Percentiles rank a stretch among this genome's conserved stretches.
These are phyloP conservation scores for Drosophila sp. DNA, from an alignment of 1,140 invertebrate species.

Conservation along the genomic window DNA sequence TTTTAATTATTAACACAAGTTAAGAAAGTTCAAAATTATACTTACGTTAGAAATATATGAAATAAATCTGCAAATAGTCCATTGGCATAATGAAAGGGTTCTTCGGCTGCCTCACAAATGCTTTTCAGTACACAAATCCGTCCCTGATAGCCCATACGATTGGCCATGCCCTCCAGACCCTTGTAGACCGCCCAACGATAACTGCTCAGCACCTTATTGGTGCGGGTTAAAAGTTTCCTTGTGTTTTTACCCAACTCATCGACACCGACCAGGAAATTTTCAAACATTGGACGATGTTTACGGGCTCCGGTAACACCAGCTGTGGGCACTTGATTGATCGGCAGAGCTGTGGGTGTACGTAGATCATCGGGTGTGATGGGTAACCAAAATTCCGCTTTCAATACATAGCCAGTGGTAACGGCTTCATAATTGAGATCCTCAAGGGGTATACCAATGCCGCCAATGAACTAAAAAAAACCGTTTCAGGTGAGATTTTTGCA, in stretches of 20 bases:
- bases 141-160: constrained; percentile 86
- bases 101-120: constrained; percentile 89
- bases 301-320: constrained; percentile 51
- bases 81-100: constrained; percentile 86
- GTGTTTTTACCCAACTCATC: constrained; percentile 69
- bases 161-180: constrained; percentile 68
- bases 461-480: constrained; percentile 57
- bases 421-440: constrained; percentile 75
- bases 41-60: constrained; percentile 88
- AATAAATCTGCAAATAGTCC: constrained; percentile 88
- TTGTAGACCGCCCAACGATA: constrained; percentile 78
- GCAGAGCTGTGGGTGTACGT: constrained; percentile 59
- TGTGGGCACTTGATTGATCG: constrained; percentile 58
- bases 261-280: constrained; percentile 67
- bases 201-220: constrained; percentile 65
- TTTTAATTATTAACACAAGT: too few species aligned
- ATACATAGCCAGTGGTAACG: constrained; percentile 77
- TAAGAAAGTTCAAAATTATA: too few species aligned
- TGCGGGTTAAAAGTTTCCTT: constrained; percentile 52
- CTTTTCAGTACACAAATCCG: constrained; percentile 88
- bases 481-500: too few species aligned
- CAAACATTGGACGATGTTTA: constrained; percentile 59
- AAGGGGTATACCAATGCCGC: constrained; percentile 77
- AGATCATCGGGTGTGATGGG: constrained; percentile 53
- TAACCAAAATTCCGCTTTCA: constrained; percentile 80